Evolutionary conservation across 2,113 vertebrate species (phyloP).

Genomic region (Madoqua kirkii): DNA sequence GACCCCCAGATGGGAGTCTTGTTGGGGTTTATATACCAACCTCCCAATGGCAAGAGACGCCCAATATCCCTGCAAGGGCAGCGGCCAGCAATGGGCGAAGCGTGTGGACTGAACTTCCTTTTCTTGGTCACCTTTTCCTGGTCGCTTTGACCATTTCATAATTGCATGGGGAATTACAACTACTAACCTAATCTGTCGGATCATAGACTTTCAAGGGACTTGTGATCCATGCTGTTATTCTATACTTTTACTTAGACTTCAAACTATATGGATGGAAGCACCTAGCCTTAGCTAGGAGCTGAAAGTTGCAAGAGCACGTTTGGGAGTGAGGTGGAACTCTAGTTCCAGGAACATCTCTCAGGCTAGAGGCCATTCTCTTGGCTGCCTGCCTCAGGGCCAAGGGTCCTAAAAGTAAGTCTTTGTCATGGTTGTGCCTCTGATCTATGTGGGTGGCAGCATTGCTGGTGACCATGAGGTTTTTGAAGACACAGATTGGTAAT

Average conservation of each 20-base stretch:
- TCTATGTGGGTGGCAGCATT: background rate
- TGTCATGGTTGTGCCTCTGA: background rate
- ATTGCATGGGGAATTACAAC: background rate
- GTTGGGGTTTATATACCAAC: background rate
- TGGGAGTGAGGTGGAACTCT: background rate
- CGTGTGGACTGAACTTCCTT: background rate
- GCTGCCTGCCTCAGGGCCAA: background rate
- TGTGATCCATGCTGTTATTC: background rate
- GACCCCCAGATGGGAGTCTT: background rate
- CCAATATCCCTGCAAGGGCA: background rate
- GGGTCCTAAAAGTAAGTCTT: background rate
- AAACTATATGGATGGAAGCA: background rate
- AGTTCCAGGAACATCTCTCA: background rate
- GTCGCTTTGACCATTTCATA: background rate
- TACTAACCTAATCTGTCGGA: background rate
- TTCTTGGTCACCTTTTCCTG: background rate
- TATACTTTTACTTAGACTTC: background rate
- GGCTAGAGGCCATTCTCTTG: background rate
- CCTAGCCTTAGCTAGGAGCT: background rate
- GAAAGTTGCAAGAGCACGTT: background rate
- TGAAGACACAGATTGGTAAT: background rate
- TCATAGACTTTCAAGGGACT: background rate
- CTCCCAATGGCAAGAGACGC: background rate
- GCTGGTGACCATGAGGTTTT: background rate
- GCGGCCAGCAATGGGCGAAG: fast-evolving